Evolutionary conservation across 1,140 invertebrate genomes (phyloP), one percentile per base, ranked within the genome.

Genomic region (Euborellia annulipes): DNA sequence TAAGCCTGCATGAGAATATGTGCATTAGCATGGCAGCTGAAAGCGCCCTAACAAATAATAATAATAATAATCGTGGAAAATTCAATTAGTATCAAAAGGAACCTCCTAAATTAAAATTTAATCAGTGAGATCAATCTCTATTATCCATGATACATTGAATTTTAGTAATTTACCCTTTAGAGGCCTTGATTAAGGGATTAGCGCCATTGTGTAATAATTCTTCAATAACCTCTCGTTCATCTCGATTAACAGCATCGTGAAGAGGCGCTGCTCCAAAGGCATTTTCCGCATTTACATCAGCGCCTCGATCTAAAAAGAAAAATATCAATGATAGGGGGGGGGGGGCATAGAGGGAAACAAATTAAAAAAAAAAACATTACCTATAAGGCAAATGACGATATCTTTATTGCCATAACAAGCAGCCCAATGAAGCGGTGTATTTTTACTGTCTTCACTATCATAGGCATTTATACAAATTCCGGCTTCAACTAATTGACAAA

Each of bases 371-470:
- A 50, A 49, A 7, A 45, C 51, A 55, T 58, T 63, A 75, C 75
- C 65, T 55, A 73, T 68, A 36, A 77, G 62, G 59, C 65, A 76
- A 19, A 64, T 56, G 2, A 78, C 62, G 41, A 73, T 66, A 45
- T 73, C 67, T 50, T 65, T 66, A 54, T 71, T 72, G 13, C 70
- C 72, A 58, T 72, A 77, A 52, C 71, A 73, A 30, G 73, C 73
- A 42, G 74, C 76, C 75, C 75, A 77, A 57, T 78, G 75, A 18
- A 78, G 59, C 9, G 75, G 71, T 3, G 75, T 73, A 53, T 76
- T 77, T 55, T 66, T 65, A 55, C 69, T 75, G 16, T 67, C 65
- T 45, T 68, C 64, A 23, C 69, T 75, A 55, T 77, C 75, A 55
- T 61, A 65, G 3, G 72, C 65, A 56, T 78, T 76, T 0, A 77